Evolutionary conservation across 2,888 invertebrate genomes (phyloP), one percentile per base, ranked within the genome.

Genomic region (Drosophila anomalata): DNA sequence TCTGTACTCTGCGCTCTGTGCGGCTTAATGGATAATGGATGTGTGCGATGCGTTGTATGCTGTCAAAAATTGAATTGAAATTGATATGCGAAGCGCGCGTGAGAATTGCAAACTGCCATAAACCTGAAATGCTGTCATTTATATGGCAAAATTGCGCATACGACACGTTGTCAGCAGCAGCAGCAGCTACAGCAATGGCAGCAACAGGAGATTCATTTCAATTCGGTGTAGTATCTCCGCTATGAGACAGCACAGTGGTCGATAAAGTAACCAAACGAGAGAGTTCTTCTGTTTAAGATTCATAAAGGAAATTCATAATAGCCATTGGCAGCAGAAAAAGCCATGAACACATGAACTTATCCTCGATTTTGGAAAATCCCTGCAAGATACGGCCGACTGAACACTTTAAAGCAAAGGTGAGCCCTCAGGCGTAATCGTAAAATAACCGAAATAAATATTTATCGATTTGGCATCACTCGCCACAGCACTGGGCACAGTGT

Each of bases 11-110:
- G 12, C 20, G 61, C 48, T 63, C 68, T 65, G 50, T 56, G 51
- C 56, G 57, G 42, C 53, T 31, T 58, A 57, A 62, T 73, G 73
- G 66, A 63, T 58, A 73, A 65, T 78, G 71, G 61, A 54, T 46
- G 47, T 51, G 39, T 39, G 33, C 46, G 51, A 36, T 59, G 72
- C 60, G 57, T 66, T 72, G 73, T 67, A 52, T 56, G 67, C 67
- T 85, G 88, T 82, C 82, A 85, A 73, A 82, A 77, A 85, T 75
- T 85, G 76, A 82, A 86, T 82, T 82, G 79, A 83, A 87, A 87
- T 87, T 83, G 83, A 83, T 83, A 83, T 87, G 79, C 79, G 86
- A 68, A 66, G 53, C 70, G 67, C 73, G 70, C 52, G 65, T 63
- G 68, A 56, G 69, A 63, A 68, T 70, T 58, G 51, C 66, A 67